Base-by-base conservation (phyloP, 2,888 invertebrate species). In the Euplexia lucipara region DNA sequence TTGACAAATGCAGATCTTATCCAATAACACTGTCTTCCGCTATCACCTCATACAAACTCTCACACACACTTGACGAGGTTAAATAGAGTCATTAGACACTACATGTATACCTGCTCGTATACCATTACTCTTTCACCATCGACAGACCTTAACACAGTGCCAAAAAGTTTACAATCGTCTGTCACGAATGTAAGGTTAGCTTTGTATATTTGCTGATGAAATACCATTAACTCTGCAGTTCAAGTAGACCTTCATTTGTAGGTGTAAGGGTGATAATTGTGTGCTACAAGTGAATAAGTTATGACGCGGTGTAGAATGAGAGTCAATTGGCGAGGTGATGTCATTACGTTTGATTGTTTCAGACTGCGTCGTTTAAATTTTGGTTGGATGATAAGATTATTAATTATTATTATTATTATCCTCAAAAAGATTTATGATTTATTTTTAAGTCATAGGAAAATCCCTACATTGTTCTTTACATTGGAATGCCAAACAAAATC, bases 251-350 rank as follows among this genome's bases (percentile, higher is more conserved):
- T 59, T 70, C 68, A 3, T 0, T 0, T 20, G 3, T 45, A 6
- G 34, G 0, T 0, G 10, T 78, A 82, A 61, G 45, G 75, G 57
- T 66, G n/a, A 74, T 54, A 70, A 26, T 81, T 1, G 58, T 4
- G 3, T 64, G 51, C 30, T 4, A 5, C 1, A 49, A 20, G 12
- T 52, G 49, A 20, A 8, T 44, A 22, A 12, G 1, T 47, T 54
- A 41, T 7, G 8, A 59, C 44, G 69, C 63, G 14, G 30, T 51
- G 53, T 34, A 42, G 60, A 82, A 88, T 79, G 48, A 70, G 82
- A 86, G 86, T 86, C 87, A 90, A 89, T 86, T 88, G 86, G 42
- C 14, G 64, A 70, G 79, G 81, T 88, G 86, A 85, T 81, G 68
- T 86, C 82, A 82, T 62, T 75, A 57, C 52, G 58, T 77, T 47